Evolutionary conservation across 2,888 invertebrate species (phyloP), one percentile per base, ranked within the genome.

Genomic region (Euclidia mi): DNA sequence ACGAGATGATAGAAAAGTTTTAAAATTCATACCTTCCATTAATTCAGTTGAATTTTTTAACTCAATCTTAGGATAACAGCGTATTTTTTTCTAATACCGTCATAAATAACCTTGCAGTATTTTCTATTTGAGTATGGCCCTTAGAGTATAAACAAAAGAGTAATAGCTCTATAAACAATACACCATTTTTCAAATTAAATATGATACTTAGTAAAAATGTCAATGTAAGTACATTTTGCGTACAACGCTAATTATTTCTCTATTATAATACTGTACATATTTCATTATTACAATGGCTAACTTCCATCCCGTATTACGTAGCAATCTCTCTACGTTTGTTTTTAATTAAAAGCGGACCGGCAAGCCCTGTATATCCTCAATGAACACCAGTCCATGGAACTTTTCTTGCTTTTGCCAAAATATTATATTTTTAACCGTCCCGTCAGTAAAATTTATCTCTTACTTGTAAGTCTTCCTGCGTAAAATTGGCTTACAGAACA

Each of bases 401-500:
- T 50, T 40, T 37, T 46, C 18, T 42, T 25, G 14, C 29, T 37
- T 43, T n/a, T 17, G 14, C 9, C 14, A 32, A 40, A 37, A 55
- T 29, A 20, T 44, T 29, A 32, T 53, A 51, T 32, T 43, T 42
- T 17, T 43, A 35, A 38, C 38, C 29, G 28, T 46, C 18, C 34
- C 31, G 28, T 45, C 14, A 15, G 32, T 28, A 34, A 56, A 62
- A 50, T 51, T 52, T 18, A 51, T 46, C 34, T 28, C 20, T 40
- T 42, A 49, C 38, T 65, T 82, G 77, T 75, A 75, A 70, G 69
- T 59, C 58, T 62, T 68, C 63, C 67, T 67, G 58, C 80, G 79
- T 72, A 70, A 86, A 87, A 88, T 87, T 82, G 79, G 79, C 78
- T 78, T 67, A 76, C 76, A 31, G 29, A 85, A 87, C 85, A 87